Conservation (phyloP, 2,113 vertebrate genomes). For the Paramormyrops kingsleyae region DNA sequence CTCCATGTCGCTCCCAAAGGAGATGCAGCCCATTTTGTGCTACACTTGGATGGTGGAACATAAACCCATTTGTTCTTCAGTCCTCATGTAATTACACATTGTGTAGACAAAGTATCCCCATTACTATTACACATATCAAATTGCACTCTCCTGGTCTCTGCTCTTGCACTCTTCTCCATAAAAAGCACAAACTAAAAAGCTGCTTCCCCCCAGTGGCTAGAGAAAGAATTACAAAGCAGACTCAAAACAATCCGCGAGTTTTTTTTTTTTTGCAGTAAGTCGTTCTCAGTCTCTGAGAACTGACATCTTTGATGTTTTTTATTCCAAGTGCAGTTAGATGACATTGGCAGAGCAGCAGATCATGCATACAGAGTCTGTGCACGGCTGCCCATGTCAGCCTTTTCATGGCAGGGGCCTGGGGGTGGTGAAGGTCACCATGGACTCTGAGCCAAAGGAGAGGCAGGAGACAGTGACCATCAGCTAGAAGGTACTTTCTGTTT, state of each 20-base stretch:
- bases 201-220: neutral
- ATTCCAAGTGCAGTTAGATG: neutral
- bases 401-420: slow-evolving; percentile 55
- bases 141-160: neutral
- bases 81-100: neutral
- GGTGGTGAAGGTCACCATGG: slow-evolving; percentile 55
- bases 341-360: neutral
- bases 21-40: neutral
- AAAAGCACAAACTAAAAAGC: neutral
- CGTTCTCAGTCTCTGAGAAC: neutral
- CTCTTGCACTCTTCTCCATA: neutral
- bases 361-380: too few relatives aligned
- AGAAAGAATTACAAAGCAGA: neutral
- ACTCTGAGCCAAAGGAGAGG: slow-evolving; percentile 58
- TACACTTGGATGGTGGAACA: neutral
- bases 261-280: neutral
- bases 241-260: neutral
- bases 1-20: neutral
- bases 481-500: slow-evolving; percentile 87
- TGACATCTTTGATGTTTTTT: neutral
- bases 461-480: slow-evolving; percentile 50
- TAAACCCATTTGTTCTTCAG: neutral
- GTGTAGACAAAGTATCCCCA: neutral
- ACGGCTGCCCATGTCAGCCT: neutral
- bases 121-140: neutral